Conservation (phyloP, 2,113 vertebrate species). For the Macrotis lagotis region DNA sequence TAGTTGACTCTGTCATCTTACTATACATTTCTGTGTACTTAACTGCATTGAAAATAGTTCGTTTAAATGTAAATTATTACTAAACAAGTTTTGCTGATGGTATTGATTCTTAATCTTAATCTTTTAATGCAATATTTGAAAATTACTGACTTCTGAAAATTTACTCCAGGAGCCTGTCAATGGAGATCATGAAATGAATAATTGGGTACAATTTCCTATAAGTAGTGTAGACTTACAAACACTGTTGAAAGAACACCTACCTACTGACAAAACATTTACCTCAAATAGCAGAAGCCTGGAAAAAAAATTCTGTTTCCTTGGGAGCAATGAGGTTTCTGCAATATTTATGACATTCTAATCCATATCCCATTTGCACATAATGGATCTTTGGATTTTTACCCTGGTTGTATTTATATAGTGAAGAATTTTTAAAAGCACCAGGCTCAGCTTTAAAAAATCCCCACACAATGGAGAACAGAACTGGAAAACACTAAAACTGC, state of each 20-base stretch:
- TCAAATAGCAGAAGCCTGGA: background rate
- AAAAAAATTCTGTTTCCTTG: background rate
- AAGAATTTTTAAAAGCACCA: background rate
- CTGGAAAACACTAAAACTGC: background rate
- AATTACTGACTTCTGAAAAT: background rate
- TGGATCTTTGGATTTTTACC: background rate
- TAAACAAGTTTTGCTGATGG: background rate
- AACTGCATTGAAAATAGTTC: background rate
- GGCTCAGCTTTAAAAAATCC: background rate
- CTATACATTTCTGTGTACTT: background rate
- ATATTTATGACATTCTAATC: constrained; percentile 3
- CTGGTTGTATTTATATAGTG: background rate
- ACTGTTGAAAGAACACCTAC: background rate
- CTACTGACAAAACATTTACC: background rate
- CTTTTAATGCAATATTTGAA: background rate
- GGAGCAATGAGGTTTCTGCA: background rate
- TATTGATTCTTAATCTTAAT: background rate
- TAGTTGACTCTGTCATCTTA: no score
- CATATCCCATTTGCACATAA: background rate
- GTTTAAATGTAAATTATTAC: background rate
- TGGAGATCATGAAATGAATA: background rate
- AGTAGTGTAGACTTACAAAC: background rate
- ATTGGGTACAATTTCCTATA: background rate
- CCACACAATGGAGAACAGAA: background rate
- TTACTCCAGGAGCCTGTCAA: background rate